phyloP scores from a whole-genome alignment of 2,113 vertebrate genomes.

The Grammomys surdaster region DNA sequence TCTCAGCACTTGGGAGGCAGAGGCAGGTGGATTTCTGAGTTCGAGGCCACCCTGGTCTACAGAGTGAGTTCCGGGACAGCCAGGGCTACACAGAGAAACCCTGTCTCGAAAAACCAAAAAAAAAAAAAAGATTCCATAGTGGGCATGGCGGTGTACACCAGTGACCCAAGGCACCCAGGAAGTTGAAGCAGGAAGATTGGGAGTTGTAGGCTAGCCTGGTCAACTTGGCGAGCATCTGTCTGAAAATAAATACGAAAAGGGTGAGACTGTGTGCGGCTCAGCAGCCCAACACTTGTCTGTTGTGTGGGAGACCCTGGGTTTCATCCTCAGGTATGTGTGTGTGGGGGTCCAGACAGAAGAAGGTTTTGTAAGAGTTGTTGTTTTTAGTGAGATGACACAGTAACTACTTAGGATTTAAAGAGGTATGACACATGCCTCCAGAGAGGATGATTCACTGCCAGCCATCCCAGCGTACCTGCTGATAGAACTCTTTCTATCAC shows the following conservation, averaged over 20 bases:
- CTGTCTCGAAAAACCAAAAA: too few relatives aligned
- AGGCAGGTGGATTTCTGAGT: too few relatives aligned
- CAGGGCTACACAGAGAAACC: too few relatives aligned
- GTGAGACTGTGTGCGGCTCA: not conserved
- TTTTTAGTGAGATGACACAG: conserved; percentile 35
- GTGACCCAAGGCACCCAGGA: not conserved
- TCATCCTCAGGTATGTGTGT: not conserved
- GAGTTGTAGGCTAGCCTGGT: not conserved
- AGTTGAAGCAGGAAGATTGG: not conserved
- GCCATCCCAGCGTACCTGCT: conserved; percentile 12
- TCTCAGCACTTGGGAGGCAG: too few relatives aligned
- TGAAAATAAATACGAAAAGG: not conserved
- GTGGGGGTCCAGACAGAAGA: not conserved
- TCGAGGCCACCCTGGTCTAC: too few relatives aligned
- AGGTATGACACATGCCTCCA: conserved; percentile 26
- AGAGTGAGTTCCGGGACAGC: too few relatives aligned
- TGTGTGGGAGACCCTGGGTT: not conserved
- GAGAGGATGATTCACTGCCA: conserved; percentile 56
- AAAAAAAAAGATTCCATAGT: not conserved
- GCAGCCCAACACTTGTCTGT: not conserved
- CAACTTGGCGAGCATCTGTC: not conserved
- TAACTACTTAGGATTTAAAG: conserved; percentile 21
- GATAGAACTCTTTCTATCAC: not conserved
- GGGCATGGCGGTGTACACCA: not conserved
- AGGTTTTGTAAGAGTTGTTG: conserved; percentile 17